These are phyloP conservation scores for Hyphantria cunea DNA, from an alignment of 1,140 invertebrate genomes.

Conservation along the genomic window DNA sequence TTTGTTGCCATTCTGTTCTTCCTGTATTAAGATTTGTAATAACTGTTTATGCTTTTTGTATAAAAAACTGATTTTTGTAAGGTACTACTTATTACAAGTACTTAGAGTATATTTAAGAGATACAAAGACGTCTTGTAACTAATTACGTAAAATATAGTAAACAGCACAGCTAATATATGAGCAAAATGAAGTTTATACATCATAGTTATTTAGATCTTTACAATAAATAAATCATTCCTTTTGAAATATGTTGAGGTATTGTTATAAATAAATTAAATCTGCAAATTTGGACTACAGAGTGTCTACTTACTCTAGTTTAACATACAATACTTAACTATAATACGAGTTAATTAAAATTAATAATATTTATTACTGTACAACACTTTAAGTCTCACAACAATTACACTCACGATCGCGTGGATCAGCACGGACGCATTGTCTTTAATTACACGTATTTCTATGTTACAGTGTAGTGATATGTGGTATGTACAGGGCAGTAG, in stretches of 20 bases:
- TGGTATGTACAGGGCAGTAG: constrained; percentile 56
- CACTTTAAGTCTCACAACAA: constrained; percentile 69
- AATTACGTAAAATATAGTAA: too few species aligned
- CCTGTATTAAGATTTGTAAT: too few species aligned
- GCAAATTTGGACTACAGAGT: constrained; percentile 73
- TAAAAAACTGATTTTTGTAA: too few species aligned
- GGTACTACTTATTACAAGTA: too few species aligned
- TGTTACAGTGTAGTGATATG: constrained; percentile 67
- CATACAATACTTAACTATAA: constrained; percentile 66
- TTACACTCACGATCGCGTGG: constrained; percentile 50
- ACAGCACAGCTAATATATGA: too few species aligned
- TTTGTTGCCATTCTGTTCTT: too few species aligned
- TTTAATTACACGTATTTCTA: constrained; percentile 46
- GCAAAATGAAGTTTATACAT: constrained; percentile 9
- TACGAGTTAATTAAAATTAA: constrained; percentile 66
- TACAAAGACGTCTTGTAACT: too few species aligned
- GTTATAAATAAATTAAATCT: constrained; percentile 73
- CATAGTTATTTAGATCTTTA: constrained; percentile 21
- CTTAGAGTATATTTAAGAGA: too few species aligned
- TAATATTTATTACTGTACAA: constrained; percentile 75
- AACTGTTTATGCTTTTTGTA: too few species aligned
- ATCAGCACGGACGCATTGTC: constrained; percentile 45
- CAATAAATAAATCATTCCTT: constrained; percentile 21
- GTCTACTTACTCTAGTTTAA: constrained; percentile 70
- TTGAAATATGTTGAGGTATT: constrained; percentile 48